Evolutionary conservation across 1,140 invertebrate species (phyloP), one percentile per base, ranked within the genome.

Genomic region (Periplaneta americana): DNA sequence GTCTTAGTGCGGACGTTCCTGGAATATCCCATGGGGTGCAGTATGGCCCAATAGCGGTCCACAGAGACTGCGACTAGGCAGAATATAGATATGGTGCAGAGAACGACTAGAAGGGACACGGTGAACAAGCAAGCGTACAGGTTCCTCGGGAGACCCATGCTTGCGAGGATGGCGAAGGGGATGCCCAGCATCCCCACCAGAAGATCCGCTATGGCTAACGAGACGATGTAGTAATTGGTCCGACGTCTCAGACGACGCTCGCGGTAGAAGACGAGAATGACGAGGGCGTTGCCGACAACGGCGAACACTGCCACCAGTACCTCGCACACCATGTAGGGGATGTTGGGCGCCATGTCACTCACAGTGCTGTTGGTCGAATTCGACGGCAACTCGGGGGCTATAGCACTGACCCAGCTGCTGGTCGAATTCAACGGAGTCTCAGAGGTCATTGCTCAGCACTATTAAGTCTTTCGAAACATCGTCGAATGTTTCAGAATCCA

Each of bases 81-180:
- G 85, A 98, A 96, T 83, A 98, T 98, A 84, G 96, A 97, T 84
- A 96, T 96, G 37, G 96, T 98, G 85, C 96, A 98, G 34, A 98
- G 89, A 66, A 97, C 94, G 80, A 98, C 92, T 82, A 98, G 89
- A 37, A 97, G 88, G 0, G 96, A 97, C 9, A 96, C 92, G n/a
- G 96, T 96, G 86, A 97, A 96, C 35, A 97, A 89, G 87, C 96
- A 97, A 18, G 94, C 93, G 87, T 96, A 91, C 5, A 96, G 89
- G 86, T 96, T 93, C 35, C 89, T 91, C 1, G 96, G 96, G 34
- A 96, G 86, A 1, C 95, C 95, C 22, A 95, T 88, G 36, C 91
- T 92, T 2, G 95, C 92, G 84, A 97, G 85, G 78, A 98, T 93
- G 1, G 96, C 96, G 83, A 96, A 97, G 0, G 96, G 96, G 66